A percentile compares a stretch with the other conserved stretches of the same genome.
phyloP scores from a whole-genome alignment of 1,140 invertebrate species.

The Brachystomella parvula region DNA sequence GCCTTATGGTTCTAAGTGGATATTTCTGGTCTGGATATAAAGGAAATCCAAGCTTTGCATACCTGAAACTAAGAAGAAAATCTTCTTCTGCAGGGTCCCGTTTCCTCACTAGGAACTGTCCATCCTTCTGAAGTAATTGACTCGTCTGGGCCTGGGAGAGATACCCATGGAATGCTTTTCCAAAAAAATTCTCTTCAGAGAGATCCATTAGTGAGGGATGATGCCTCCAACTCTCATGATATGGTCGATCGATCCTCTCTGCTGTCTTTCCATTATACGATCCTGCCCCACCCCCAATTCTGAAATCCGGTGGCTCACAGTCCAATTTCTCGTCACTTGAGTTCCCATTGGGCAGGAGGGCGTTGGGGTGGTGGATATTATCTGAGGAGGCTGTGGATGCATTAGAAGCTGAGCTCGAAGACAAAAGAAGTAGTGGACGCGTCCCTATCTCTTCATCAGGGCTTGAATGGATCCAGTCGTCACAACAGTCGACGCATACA shows the following conservation, averaged over 20 bases:
- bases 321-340: conserved; percentile 10
- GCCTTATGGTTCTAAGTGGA: not conserved
- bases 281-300: not conserved
- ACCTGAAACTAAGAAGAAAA: conserved; percentile 35
- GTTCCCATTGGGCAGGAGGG: not conserved
- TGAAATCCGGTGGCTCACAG: not conserved
- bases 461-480: conserved; percentile 12
- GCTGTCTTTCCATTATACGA: no score
- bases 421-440: not conserved
- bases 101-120: conserved; percentile 35
- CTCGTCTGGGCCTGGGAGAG: conserved; percentile 31
- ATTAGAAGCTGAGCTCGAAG: not conserved
- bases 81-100: conserved; percentile 22
- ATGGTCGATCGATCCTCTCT: not conserved
- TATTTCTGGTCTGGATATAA: not conserved
- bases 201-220: conserved; percentile 13
- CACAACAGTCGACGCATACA: conserved; percentile 28
- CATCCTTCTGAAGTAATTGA: conserved; percentile 30
- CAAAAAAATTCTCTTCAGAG: conserved; percentile 29
- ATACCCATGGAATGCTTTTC: conserved; percentile 38
- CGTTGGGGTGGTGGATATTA: not conserved
- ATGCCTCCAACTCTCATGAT: not conserved
- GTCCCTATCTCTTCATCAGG: not conserved
- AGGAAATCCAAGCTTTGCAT: conserved; percentile 3
- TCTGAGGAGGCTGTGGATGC: not conserved